Percentiles rank a stretch among this genome's conserved stretches.
Conservation (phyloP, 2,113 vertebrate species). For the Micronycteris hirsuta region DNA sequence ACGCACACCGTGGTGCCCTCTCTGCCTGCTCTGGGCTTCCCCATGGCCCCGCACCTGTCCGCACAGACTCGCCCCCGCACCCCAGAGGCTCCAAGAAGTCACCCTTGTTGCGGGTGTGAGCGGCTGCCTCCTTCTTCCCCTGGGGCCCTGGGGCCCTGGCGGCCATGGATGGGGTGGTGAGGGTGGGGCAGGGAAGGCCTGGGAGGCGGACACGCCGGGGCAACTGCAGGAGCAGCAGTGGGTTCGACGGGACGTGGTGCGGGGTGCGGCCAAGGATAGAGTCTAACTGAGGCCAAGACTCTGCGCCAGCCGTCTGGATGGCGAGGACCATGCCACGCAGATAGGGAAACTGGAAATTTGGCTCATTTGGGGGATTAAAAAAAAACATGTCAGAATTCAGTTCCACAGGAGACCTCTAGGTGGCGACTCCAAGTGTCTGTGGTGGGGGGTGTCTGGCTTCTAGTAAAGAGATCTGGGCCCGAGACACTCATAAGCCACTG, state of each 20-base stretch:
- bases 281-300: no score
- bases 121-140: not conserved
- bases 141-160: not conserved
- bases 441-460: not conserved
- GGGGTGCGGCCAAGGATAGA: accelerated
- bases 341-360: not conserved
- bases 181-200: not conserved
- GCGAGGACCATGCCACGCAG: not conserved
- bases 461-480: not conserved
- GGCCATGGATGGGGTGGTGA: not conserved
- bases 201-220: not conserved
- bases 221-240: not conserved
- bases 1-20: not conserved
- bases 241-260: no score
- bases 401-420: not conserved
- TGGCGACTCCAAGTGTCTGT: not conserved
- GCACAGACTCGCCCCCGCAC: not conserved
- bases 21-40: not conserved
- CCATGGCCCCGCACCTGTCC: no score
- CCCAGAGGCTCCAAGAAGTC: not conserved
- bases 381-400: not conserved
- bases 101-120: not conserved
- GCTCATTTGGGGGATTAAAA: not conserved
- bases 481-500: not conserved
- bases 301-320: no score